Evolutionary conservation across 2,113 vertebrate species (phyloP).

Genomic region (Neodontobutis hainanensis): DNA sequence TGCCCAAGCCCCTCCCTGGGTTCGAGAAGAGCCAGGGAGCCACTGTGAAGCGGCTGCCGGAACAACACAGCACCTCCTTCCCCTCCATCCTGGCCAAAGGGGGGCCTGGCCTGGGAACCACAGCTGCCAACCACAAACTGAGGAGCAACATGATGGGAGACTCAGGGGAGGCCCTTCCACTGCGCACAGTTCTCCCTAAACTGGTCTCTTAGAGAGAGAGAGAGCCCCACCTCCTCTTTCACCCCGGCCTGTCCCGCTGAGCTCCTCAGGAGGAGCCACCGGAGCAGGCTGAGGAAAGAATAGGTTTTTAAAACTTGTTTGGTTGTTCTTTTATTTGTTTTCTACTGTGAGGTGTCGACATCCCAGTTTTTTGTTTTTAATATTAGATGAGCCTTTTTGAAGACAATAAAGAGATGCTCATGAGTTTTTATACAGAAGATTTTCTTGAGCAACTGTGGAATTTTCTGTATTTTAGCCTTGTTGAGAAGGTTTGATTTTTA

Average conservation of each 20-base stretch:
- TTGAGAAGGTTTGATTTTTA: constrained; percentile 57
- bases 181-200: constrained; percentile 94
- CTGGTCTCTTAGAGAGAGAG: constrained; percentile 85
- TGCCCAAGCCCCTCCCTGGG: constrained; percentile 79
- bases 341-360: constrained; percentile 73
- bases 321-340: constrained; percentile 71
- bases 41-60: constrained; percentile 79
- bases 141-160: constrained; percentile 89
- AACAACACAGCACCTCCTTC: constrained; percentile 87
- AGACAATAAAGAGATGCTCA: constrained; percentile 41
- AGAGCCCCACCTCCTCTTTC: constrained; percentile 42
- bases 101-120: constrained; percentile 74
- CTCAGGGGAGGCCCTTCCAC: constrained; percentile 83
- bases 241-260: constrained; percentile 38
- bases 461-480: constrained; percentile 54
- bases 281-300: constrained; percentile 14
- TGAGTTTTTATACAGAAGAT: constrained; percentile 70
- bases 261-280: constrained; percentile 71
- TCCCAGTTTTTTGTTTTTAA: constrained; percentile 70
- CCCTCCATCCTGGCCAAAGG: constrained; percentile 86
- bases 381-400: constrained; percentile 58
- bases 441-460: constrained; percentile 54
- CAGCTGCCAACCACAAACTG: constrained; percentile 87
- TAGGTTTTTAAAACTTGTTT: constrained; percentile 70
- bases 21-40: constrained; percentile 80